Evolutionary conservation across 1,140 invertebrate species (phyloP).

Genomic region (Tachypleus tridentatus): DNA sequence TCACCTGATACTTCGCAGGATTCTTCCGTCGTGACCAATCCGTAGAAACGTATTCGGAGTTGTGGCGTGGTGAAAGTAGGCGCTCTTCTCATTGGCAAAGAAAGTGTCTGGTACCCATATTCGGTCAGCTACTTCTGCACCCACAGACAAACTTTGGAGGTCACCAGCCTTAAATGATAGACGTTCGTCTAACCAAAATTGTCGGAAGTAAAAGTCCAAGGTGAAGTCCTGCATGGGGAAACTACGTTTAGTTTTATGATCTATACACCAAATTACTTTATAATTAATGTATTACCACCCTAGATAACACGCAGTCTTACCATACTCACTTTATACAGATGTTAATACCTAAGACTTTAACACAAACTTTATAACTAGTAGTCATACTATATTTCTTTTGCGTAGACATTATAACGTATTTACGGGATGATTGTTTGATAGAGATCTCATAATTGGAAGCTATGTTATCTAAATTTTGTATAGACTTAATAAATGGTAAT

Average conservation of each 20-base stretch:
- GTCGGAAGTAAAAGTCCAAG: slow-evolving; percentile 96
- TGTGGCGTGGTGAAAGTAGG: slow-evolving; percentile 94
- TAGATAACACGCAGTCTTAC: neutral
- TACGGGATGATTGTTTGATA: too few species aligned
- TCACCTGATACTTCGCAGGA: too few species aligned
- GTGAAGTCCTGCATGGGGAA: slow-evolving; percentile 62
- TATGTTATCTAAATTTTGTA: too few species aligned
- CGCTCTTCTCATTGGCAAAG: slow-evolving; percentile 95
- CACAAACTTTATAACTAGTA: too few species aligned
- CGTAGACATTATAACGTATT: too few species aligned
- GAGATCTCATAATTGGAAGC: too few species aligned
- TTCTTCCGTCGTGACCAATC: slow-evolving; percentile 71
- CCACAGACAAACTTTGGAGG: slow-evolving; percentile 36
- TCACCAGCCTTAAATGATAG: slow-evolving; percentile 36
- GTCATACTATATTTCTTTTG: too few species aligned
- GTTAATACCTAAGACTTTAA: neutral
- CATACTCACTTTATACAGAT: neutral
- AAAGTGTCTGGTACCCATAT: slow-evolving; percentile 83
- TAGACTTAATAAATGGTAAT: too few species aligned
- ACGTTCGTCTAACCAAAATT: slow-evolving; percentile 89
- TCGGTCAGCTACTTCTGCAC: slow-evolving; percentile 39
- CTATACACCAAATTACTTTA: neutral
- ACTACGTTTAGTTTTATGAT: neutral
- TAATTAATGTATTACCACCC: neutral
- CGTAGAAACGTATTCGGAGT: slow-evolving; percentile 95